Evolutionary conservation across 2,113 vertebrate species (phyloP), one percentile per base, ranked within the genome.

Genomic region (Oreochromis tanganicae): DNA sequence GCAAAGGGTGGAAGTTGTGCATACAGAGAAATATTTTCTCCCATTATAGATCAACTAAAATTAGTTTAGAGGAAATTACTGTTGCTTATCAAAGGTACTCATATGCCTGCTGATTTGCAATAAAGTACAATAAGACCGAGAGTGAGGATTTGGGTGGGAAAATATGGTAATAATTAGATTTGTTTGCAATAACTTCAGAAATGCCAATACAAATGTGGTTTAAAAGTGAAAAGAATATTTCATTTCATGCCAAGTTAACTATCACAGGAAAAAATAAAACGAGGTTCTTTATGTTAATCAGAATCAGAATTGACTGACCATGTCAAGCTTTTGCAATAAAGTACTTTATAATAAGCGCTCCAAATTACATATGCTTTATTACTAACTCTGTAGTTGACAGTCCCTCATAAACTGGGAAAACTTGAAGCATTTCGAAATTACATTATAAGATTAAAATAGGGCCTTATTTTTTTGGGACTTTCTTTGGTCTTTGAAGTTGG

Each of bases 401-500:
- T 12, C 46, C 55, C 73, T 75, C 9, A n/a, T 66, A 84, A 85
- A 87, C 80, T 63, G 11, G 43, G 46, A 2, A 36, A 55, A 61
- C 50, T 78, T 16, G 6, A 52, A 78, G 16, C 73, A 78, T 50
- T 78, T 50, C 2, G 19, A 80, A 81, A 84, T 63, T 32, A 56
- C 12, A 4, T 50, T 32, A 32, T 52, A 66, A 82, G 54, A 85
- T 89, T 43, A 43, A 83, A 88, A 83, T 16, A 71, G 43, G 32
- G 71, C 66, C 41, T 13, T 80, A 34, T 80, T 78, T 32, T 75
- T 88, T 86, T 88, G 52, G n/a, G 78, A 63, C 17, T 82, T 61
- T 84, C 50, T 56, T 81, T 79, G 19, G 55, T 79, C 92, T 93
- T 92, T 93, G 83, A 93, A 92, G 88, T 87, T 82, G 27, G 86